These are phyloP conservation scores for Penelope pileata DNA, from an alignment of 2,113 vertebrate species.

Conservation along the genomic window DNA sequence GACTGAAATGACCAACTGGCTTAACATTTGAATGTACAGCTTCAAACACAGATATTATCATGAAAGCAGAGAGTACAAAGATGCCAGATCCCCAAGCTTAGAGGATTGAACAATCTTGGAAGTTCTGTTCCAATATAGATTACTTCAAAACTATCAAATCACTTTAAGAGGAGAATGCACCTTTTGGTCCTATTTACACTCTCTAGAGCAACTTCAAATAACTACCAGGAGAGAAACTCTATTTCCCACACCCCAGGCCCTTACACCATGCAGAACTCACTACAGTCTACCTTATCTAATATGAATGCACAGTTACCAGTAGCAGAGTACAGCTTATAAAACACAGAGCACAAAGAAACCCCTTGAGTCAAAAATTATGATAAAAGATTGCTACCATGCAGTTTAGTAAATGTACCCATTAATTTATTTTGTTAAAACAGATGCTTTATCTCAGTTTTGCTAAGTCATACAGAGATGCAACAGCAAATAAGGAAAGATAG, in stretches of 20 bases:
- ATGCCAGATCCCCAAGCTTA: background rate
- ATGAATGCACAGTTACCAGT: background rate
- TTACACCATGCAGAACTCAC: background rate
- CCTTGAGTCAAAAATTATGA: background rate
- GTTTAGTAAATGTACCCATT: background rate
- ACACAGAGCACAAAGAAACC: background rate
- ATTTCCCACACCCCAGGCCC: background rate
- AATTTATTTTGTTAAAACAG: background rate
- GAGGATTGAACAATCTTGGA: background rate
- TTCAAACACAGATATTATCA: background rate
- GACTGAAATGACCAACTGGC: background rate
- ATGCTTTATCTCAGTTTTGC: background rate
- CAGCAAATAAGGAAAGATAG: background rate
- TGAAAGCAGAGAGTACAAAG: background rate
- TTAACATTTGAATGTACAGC: background rate
- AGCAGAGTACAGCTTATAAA: background rate
- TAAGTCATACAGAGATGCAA: background rate
- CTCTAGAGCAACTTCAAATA: background rate
- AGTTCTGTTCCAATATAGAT: background rate
- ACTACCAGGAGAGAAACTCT: background rate
- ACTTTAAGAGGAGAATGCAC: background rate
- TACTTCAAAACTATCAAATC: background rate
- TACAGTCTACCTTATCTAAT: background rate
- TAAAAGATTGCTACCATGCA: background rate
- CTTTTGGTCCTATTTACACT: background rate